Evolutionary conservation across 2,888 invertebrate species (phyloP).

Genomic region (Fabriciana adippe): DNA sequence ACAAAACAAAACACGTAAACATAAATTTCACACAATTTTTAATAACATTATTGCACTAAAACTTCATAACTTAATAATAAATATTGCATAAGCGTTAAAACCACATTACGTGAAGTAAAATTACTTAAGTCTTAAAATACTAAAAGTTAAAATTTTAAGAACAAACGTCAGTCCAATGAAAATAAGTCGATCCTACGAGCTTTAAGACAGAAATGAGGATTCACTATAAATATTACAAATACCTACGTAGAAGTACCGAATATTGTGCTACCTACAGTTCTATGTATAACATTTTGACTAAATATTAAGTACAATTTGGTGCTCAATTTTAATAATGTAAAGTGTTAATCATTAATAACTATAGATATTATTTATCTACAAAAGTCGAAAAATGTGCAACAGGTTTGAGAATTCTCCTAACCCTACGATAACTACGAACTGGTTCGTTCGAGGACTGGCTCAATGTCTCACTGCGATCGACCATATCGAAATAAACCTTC

Average conservation of each 20-base stretch:
- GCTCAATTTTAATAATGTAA: conserved; percentile 77
- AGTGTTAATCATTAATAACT: conserved; percentile 72
- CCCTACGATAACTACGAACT: conserved; percentile 47
- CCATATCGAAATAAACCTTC: conserved; percentile 15
- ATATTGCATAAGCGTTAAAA: conserved; percentile 78
- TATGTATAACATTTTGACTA: conserved; percentile 74
- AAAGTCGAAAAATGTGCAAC: conserved; percentile 66
- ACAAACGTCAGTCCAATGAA: conserved; percentile 77
- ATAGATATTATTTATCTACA: conserved; percentile 76
- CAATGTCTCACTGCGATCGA: conserved; percentile 16
- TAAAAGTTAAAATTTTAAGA: conserved; percentile 66
- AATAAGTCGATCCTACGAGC: conserved; percentile 65
- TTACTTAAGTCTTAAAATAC: conserved; percentile 66
- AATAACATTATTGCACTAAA: conserved; percentile 81
- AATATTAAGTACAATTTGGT: conserved; percentile 83
- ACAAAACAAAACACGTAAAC: conserved; percentile 75
- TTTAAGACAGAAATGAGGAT: conserved; percentile 59
- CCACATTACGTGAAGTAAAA: conserved; percentile 68
- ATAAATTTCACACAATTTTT: conserved; percentile 77
- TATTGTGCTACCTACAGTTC: conserved; percentile 61
- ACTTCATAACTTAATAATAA: conserved; percentile 79
- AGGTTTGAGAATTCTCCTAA: conserved; percentile 60
- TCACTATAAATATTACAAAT: conserved; percentile 48
- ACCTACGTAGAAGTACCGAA: conserved; percentile 53
- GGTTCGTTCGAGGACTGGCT: conserved; percentile 34